Percentiles rank a stretch among this genome's conserved stretches.
These are phyloP conservation scores for Cyrtodaria siliqua DNA, from an alignment of 2,888 invertebrate species.

Conservation along the genomic window DNA sequence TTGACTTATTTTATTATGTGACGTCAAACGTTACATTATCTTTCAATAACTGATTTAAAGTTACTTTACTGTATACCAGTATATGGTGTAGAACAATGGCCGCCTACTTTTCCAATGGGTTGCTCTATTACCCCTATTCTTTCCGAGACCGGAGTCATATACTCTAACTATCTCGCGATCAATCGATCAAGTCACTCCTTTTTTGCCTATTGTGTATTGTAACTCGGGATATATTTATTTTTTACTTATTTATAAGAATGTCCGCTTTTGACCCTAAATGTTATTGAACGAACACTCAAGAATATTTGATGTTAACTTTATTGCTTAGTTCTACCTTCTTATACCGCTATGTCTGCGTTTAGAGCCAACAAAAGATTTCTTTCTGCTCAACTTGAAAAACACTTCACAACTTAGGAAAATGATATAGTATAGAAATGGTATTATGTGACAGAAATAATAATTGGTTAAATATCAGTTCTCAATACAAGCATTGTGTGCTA, in stretches of 20 bases:
- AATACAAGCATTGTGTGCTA: conserved; percentile 28
- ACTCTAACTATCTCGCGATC: conserved; percentile 32
- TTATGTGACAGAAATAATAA: conserved; percentile 30
- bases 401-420: conserved; percentile 18
- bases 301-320: conserved; percentile 31
- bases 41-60: conserved; percentile 11
- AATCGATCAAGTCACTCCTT: conserved; percentile 38
- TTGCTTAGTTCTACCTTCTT: conserved; percentile 20
- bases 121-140: conserved; percentile 28
- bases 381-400: conserved; percentile 11
- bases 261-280: conserved; percentile 34
- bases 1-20: conserved; percentile 28
- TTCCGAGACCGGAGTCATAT: conserved; percentile 15
- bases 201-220: conserved; percentile 24
- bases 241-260: conserved; percentile 48
- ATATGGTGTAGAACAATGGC: conserved; percentile 22
- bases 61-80: conserved; percentile 25
- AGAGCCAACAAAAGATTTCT: conserved; percentile 27
- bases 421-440: conserved; percentile 34
- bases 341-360: conserved; percentile 14
- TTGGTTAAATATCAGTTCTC: conserved; percentile 32
- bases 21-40: conserved; percentile 54
- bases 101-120: conserved; percentile 34
- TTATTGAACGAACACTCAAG: conserved; percentile 33
- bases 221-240: conserved; percentile 37